A percentile compares a stretch with the other conserved stretches of the same genome.
Conservation (phyloP, 2,888 invertebrate genomes). For the Caenorhabditis doughertyi region DNA sequence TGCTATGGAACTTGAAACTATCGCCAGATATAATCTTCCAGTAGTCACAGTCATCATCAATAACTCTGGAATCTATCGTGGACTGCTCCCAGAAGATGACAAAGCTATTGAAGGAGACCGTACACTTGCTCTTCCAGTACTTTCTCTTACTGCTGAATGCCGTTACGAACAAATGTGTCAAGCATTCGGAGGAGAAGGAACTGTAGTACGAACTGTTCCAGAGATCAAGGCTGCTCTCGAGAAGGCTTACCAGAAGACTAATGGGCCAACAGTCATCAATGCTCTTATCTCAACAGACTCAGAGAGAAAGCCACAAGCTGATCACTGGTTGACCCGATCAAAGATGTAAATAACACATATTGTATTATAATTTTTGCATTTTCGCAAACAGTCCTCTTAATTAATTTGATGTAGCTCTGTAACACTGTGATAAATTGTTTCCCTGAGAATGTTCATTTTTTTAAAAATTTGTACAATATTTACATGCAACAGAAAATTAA, state of each 20-base stretch:
- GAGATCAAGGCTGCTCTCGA: slow-evolving; percentile 84
- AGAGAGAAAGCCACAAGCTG: slow-evolving; percentile 92
- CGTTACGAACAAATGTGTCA: slow-evolving; percentile 94
- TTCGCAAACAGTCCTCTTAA: slow-evolving; percentile 21
- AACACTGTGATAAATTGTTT: slow-evolving; percentile 34
- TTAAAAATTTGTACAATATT: slow-evolving; percentile 18
- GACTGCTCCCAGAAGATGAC: slow-evolving; percentile 89
- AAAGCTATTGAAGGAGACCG: slow-evolving; percentile 88
- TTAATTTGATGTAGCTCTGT: neutral
- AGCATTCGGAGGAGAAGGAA: slow-evolving; percentile 90
- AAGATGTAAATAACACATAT: slow-evolving; percentile 84
- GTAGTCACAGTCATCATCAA: slow-evolving; percentile 93
- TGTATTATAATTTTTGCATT: slow-evolving; percentile 18
- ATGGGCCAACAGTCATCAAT: slow-evolving; percentile 92
- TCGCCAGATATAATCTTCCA: slow-evolving; percentile 94
- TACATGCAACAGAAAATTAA: slow-evolving; percentile 1
- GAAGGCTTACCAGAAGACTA: slow-evolving; percentile 81
- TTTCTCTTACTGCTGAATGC: slow-evolving; percentile 89
- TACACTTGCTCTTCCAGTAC: slow-evolving; percentile 89
- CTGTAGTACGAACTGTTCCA: slow-evolving; percentile 89
- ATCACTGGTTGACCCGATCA: slow-evolving; percentile 94
- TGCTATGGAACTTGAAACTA: slow-evolving; percentile 98
- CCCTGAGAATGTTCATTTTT: slow-evolving; percentile 30
- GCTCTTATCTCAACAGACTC: slow-evolving; percentile 92
- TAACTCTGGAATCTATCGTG: slow-evolving; percentile 95